These are phyloP conservation scores for Felis chaus DNA, from an alignment of 2,113 vertebrate genomes.

Conservation along the genomic window DNA sequence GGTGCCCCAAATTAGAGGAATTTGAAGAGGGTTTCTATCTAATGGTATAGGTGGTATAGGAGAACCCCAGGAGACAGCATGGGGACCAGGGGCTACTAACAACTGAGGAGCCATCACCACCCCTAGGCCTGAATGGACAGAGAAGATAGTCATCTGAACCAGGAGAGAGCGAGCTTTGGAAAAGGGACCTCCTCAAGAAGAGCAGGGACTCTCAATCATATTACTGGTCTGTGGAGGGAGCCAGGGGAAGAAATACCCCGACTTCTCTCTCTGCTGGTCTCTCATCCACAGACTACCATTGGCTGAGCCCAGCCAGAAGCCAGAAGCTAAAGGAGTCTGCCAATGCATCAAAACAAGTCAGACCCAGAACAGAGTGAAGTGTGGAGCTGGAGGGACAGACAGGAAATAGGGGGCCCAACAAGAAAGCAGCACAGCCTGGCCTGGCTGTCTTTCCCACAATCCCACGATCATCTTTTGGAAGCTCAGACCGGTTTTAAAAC, in stretches of 20 bases:
- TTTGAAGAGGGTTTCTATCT: conserved; percentile 42
- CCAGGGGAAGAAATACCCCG: no score
- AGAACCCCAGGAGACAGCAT: neutral
- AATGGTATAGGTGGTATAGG: neutral
- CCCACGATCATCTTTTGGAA: neutral
- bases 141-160: neutral
- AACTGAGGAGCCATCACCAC: neutral
- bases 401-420: neutral
- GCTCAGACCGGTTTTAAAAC: neutral
- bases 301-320: neutral
- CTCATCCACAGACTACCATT: neutral
- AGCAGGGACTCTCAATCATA: neutral
- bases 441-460: neutral
- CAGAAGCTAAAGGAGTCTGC: neutral
- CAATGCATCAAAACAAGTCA: neutral
- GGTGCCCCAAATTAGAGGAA: conserved; percentile 40
- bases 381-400: neutral
- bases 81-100: neutral
- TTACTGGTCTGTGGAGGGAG: neutral
- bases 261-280: neutral
- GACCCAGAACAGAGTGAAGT: neutral
- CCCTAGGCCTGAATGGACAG: neutral
- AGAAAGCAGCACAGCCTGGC: neutral
- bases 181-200: neutral
- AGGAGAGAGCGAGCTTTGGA: neutral